Conservation (phyloP, 53 echinoderm and acorn worm species). For the Antedon mediterranea region DNA sequence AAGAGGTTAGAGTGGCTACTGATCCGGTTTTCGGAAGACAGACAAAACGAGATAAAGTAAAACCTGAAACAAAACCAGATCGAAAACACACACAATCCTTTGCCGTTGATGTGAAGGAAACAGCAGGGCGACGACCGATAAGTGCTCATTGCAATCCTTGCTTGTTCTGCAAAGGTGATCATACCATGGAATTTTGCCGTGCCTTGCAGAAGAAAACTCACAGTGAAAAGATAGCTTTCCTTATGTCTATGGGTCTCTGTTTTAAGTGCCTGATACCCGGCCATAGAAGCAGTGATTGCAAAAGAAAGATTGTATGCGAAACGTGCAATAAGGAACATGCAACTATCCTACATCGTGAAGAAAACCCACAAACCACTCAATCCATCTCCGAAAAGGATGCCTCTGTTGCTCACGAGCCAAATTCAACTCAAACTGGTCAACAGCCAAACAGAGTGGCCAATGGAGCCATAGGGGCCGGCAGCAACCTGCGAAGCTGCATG, state of each 20-base stretch:
- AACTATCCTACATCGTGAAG: not conserved
- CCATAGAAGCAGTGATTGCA: not conserved
- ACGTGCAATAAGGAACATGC: not conserved
- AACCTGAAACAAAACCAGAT: not conserved
- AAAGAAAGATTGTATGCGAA: not conserved
- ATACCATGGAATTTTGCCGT: too few relatives aligned
- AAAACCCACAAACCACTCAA: too few relatives aligned
- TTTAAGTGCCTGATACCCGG: not conserved
- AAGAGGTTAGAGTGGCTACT: constrained; percentile 3
- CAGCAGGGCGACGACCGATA: not conserved
- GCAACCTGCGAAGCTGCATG: not conserved
- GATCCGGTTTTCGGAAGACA: constrained; percentile 9
- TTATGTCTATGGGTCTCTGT: not conserved
- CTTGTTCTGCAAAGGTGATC: constrained; percentile 8
- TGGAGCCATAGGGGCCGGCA: too few relatives aligned
- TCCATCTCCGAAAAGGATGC: too few relatives aligned
- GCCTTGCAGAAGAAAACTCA: not conserved
- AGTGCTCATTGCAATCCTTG: too few relatives aligned
- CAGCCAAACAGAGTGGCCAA: not conserved
- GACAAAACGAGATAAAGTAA: not conserved
- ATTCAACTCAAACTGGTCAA: not conserved
- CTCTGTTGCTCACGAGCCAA: too few relatives aligned
- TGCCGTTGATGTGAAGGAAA: not conserved
- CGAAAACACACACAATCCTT: not conserved
- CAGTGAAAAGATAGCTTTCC: too few relatives aligned